A percentile compares a stretch with the other conserved stretches of the same genome.
Evolutionary conservation across 2,888 invertebrate species (phyloP).

Genomic region (Eurois occulta): DNA sequence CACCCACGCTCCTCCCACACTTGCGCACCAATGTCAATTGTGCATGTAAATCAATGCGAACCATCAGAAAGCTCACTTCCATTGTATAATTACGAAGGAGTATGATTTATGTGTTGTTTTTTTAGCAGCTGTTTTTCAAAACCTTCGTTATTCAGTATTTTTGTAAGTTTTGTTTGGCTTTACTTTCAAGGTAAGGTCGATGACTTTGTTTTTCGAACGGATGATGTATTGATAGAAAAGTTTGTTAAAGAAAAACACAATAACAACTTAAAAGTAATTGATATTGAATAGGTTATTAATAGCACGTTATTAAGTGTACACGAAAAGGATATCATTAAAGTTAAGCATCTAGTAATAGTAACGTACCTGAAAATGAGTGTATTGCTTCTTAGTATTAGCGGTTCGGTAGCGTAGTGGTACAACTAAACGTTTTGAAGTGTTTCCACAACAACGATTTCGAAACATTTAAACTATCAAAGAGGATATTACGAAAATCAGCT

Average conservation of each 20-base stretch:
- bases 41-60: constrained; percentile 76
- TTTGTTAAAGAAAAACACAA: constrained; percentile 5
- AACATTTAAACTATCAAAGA: constrained; percentile 24
- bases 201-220: constrained; percentile 54
- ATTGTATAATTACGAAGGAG: constrained; percentile 79
- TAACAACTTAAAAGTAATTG: background rate
- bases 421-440: constrained; percentile 22
- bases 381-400: background rate
- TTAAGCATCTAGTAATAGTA: constrained; percentile 4
- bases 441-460: constrained; percentile 23
- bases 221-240: constrained; percentile 42
- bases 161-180: constrained; percentile 53
- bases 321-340: background rate
- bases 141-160: constrained; percentile 55
- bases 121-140: constrained; percentile 69
- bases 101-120: constrained; percentile 81
- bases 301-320: background rate
- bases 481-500: constrained; percentile 8
- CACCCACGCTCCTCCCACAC: constrained; percentile 75
- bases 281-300: background rate
- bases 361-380: background rate
- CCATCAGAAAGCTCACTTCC: constrained; percentile 58
- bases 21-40: constrained; percentile 68
- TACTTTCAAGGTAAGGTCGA: constrained; percentile 46
- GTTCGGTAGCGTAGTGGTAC: background rate